Percentiles rank a stretch among this genome's conserved stretches.
phyloP scores from a whole-genome alignment of 2,797 vertebrate species.

The Glossophaga mutica region DNA sequence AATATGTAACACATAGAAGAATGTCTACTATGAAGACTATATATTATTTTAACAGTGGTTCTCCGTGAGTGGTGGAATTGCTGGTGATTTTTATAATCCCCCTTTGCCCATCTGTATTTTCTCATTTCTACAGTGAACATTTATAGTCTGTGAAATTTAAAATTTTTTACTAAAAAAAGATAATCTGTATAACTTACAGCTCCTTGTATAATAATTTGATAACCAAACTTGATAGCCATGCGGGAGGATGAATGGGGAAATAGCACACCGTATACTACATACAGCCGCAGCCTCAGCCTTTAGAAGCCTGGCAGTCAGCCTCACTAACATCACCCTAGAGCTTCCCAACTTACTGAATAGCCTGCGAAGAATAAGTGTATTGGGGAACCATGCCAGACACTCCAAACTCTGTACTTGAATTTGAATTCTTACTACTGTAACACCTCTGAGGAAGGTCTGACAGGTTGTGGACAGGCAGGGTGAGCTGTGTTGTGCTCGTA shows the following conservation, averaged over 20 bases:
- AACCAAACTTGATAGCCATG: background rate
- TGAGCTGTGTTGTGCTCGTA: background rate
- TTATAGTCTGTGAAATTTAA: conserved; percentile 40
- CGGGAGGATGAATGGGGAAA: background rate
- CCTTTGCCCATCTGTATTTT: background rate
- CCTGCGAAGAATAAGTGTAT: background rate
- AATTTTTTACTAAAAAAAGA: background rate
- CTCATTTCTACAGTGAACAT: conserved; percentile 6
- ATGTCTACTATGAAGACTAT: background rate
- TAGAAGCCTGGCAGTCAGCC: background rate
- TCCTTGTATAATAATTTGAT: background rate
- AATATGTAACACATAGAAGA: background rate
- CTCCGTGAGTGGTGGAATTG: background rate
- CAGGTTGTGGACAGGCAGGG: background rate
- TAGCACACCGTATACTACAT: background rate
- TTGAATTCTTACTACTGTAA: background rate
- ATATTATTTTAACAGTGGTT: background rate
- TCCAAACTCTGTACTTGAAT: background rate
- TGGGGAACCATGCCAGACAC: background rate
- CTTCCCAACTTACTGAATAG: background rate
- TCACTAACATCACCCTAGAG: background rate
- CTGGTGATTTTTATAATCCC: background rate
- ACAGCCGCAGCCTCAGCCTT: background rate
- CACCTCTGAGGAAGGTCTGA: background rate
- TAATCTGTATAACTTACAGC: background rate